A percentile compares a stretch with the other conserved stretches of the same genome.
Evolutionary conservation across 2,797 vertebrate genomes (phyloP).

Genomic region (Galagoides demidoff): DNA sequence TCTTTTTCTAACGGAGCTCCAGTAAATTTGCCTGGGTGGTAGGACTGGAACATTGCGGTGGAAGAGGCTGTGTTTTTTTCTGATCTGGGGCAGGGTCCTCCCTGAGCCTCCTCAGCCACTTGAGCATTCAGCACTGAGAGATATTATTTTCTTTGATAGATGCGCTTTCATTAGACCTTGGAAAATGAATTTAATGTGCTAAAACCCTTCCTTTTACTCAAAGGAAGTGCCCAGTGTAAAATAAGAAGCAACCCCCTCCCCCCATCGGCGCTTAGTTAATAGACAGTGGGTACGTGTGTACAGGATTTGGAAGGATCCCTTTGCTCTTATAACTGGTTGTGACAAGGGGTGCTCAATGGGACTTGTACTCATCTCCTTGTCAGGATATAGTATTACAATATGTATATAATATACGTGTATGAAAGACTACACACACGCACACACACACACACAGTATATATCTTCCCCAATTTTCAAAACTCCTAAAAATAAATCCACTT

Average conservation of each 20-base stretch:
- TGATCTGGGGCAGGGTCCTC: background rate
- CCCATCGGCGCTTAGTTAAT: background rate
- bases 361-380: too few relatives aligned
- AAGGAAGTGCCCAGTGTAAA: slow-evolving; percentile 33
- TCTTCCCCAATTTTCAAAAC: background rate
- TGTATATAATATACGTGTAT: too few relatives aligned
- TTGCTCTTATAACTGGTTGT: background rate
- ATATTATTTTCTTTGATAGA: background rate
- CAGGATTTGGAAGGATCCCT: background rate
- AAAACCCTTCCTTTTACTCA: slow-evolving; percentile 47
- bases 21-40: background rate
- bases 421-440: background rate
- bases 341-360: too few relatives aligned
- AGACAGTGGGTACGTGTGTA: background rate
- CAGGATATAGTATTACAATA: too few relatives aligned
- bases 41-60: background rate
- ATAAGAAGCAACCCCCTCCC: background rate
- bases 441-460: too few relatives aligned
- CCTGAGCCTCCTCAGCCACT: background rate
- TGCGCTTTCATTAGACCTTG: slow-evolving; percentile 38
- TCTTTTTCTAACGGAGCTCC: background rate
- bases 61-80: background rate
- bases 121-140: background rate
- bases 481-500: background rate
- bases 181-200: slow-evolving; percentile 52